These are phyloP conservation scores for Automeris io DNA, from an alignment of 2,888 invertebrate genomes.

Conservation along the genomic window DNA sequence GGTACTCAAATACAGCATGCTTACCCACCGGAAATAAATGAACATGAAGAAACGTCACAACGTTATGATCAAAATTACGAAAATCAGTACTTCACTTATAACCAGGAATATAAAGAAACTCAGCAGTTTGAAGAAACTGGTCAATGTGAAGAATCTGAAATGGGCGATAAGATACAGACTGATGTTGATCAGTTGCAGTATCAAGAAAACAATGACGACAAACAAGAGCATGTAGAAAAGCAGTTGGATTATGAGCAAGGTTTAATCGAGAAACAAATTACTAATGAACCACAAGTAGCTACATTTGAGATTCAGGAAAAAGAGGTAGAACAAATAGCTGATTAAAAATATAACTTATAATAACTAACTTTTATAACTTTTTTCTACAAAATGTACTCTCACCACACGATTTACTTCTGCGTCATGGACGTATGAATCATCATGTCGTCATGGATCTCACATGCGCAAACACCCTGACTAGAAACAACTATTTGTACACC, in stretches of 20 bases:
- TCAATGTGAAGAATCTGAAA: constrained; percentile 13
- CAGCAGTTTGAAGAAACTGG: constrained; percentile 19
- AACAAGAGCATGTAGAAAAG: constrained; percentile 28
- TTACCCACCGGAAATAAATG: constrained; percentile 36
- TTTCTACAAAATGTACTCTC: no score
- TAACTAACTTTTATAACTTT: no score
- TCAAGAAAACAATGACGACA: constrained; percentile 25
- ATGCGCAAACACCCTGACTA: no score
- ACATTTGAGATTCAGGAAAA: constrained; percentile 4
- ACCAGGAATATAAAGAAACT: constrained; percentile 21
- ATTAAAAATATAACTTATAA: not conserved
- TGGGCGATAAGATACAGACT: constrained; percentile 9
- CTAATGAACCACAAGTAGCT: not conserved
- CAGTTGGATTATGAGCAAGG: constrained; percentile 38
- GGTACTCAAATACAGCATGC: constrained; percentile 29
- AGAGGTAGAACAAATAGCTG: not conserved
- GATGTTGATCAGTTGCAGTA: constrained; percentile 17
- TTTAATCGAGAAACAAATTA: constrained; percentile 16
- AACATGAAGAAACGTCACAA: constrained; percentile 43
- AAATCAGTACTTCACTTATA: constrained; percentile 40
- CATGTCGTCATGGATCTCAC: no score
- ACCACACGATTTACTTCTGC: no score
- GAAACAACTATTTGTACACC: no score
- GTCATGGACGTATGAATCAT: no score
- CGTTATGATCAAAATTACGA: constrained; percentile 51